These are phyloP conservation scores for Labroides dimidiatus DNA, from an alignment of 2,797 vertebrate genomes.

Conservation along the genomic window DNA sequence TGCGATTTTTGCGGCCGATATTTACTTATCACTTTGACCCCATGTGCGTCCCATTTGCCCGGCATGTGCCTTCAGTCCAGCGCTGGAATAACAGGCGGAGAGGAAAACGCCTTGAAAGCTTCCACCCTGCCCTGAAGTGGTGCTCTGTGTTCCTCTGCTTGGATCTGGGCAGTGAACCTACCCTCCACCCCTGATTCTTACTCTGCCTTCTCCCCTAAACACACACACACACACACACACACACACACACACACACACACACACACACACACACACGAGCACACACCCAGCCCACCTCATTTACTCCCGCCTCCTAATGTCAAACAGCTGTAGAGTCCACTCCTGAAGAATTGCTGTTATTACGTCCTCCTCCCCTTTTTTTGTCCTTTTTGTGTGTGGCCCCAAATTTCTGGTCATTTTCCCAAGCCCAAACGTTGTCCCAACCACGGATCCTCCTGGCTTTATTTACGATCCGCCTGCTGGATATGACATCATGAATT, in stretches of 20 bases:
- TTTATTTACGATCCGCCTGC: slow-evolving; percentile 44
- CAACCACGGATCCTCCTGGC: not conserved
- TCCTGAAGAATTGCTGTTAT: slow-evolving; percentile 40
- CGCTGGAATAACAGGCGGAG: slow-evolving; percentile 35
- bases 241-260: slow-evolving; percentile 30
- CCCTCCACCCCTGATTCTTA: slow-evolving; percentile 56
- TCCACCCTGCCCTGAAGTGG: slow-evolving; percentile 56
- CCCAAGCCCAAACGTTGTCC: not conserved
- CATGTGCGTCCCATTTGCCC: slow-evolving; percentile 59
- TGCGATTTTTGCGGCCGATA: slow-evolving; percentile 50
- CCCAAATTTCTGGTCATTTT: slow-evolving; percentile 34
- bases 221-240: slow-evolving; percentile 20
- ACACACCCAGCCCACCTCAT: slow-evolving; percentile 60
- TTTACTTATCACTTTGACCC: slow-evolving; percentile 62
- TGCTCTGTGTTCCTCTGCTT: slow-evolving; percentile 53
- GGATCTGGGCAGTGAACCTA: slow-evolving; percentile 43
- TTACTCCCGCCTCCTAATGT: slow-evolving; percentile 73
- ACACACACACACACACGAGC: too few species aligned
- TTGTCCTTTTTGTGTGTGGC: slow-evolving; percentile 38
- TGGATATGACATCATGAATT: slow-evolving; percentile 51
- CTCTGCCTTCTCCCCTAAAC: slow-evolving; percentile 47
- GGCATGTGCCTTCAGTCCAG: slow-evolving; percentile 18
- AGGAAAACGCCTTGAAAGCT: slow-evolving; percentile 57
- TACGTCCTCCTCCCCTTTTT: slow-evolving; percentile 32
- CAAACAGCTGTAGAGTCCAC: slow-evolving; percentile 75